Base-by-base conservation (phyloP, 1,140 invertebrate genomes). In the Aphelinus atriplicis region DNA sequence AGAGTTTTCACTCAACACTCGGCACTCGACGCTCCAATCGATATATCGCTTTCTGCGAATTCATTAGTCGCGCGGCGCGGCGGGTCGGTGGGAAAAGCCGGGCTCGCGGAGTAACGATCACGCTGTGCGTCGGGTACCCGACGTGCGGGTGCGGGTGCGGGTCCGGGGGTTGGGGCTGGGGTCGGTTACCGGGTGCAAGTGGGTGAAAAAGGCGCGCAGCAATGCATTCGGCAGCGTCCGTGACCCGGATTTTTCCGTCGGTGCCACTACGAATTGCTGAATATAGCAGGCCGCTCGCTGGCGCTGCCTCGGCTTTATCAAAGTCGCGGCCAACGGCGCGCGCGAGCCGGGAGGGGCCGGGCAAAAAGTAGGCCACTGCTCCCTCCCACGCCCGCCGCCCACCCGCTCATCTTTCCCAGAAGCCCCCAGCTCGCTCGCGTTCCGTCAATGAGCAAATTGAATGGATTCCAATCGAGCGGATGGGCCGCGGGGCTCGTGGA, bases 251-350 rank as follows among this genome's bases (percentile, higher is more conserved):
- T 80, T 10, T 63, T 43, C 71, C 48, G 9, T 70, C 76, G 63
- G 56, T 74, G 66, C 60, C 67, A 3, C 68, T 79, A 77, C 73
- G 75, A 80, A 76, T 79, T 74, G 75, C 73, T 80, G 78, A 78
- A 78, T 78, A 78, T 77, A 78, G 69, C 61, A 43, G 3, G 5
- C 46, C 64, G 26, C 64, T 66, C 64, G 26, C 48, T 65, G 10
- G 47, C 63, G 48, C 51, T 67, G 10, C 7, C 51, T n/a, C 7
- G 26, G 51, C 79, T 80, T 79, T 76, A 79, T 80, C 78, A 77
- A 78, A 78, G 75, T 70, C 70, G 65, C 73, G 71, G 71, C 60
- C 75, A 62, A 73, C 65, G 5, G 71, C 66, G 63, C 73, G 69
- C 3, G 26, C 4, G 26, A 26, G 57, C 7, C 7, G n/a, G 57